Percentiles rank a stretch among this genome's conserved stretches.
Evolutionary conservation across 2,888 invertebrate genomes (phyloP).

Genomic region (Ochlodes sylvanus): DNA sequence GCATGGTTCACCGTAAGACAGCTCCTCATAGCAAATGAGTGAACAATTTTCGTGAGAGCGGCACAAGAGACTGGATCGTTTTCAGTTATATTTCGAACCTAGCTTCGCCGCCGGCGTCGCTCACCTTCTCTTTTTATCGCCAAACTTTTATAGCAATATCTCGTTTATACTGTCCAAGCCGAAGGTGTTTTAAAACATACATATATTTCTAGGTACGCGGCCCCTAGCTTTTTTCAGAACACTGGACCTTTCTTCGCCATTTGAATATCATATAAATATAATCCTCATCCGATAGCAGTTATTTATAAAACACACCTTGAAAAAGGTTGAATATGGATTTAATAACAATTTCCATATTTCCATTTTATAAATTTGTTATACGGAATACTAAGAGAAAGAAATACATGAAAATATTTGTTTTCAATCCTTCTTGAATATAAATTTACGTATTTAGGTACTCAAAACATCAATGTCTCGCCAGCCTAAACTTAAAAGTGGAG

Average conservation of each 20-base stretch:
- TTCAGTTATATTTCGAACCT: conserved; percentile 38
- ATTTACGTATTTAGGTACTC: too few relatives aligned
- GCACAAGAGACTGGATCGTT: conserved; percentile 44
- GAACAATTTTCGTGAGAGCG: conserved; percentile 57
- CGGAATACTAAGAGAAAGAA: too few relatives aligned
- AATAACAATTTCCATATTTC: too few relatives aligned
- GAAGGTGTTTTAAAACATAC: conserved; percentile 1
- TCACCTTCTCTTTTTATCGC: conserved; percentile 32
- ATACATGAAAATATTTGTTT: too few relatives aligned
- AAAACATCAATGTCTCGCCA: too few relatives aligned
- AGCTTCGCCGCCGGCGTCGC: conserved; percentile 29
- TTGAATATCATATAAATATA: too few relatives aligned
- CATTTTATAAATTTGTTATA: too few relatives aligned
- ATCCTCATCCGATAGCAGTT: too few relatives aligned
- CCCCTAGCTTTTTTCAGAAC: neutral
- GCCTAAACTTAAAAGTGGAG: too few relatives aligned
- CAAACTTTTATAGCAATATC: conserved; percentile 25
- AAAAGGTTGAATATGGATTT: too few relatives aligned
- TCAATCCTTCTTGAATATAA: too few relatives aligned
- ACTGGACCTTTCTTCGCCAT: neutral
- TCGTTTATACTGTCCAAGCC: neutral
- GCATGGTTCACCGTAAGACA: conserved; percentile 35
- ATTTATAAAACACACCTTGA: too few relatives aligned
- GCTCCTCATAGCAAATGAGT: conserved; percentile 48
- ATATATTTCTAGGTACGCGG: neutral